These are phyloP conservation scores for Tetragnatha versicolor DNA, from an alignment of 1,140 invertebrate genomes.

Conservation along the genomic window DNA sequence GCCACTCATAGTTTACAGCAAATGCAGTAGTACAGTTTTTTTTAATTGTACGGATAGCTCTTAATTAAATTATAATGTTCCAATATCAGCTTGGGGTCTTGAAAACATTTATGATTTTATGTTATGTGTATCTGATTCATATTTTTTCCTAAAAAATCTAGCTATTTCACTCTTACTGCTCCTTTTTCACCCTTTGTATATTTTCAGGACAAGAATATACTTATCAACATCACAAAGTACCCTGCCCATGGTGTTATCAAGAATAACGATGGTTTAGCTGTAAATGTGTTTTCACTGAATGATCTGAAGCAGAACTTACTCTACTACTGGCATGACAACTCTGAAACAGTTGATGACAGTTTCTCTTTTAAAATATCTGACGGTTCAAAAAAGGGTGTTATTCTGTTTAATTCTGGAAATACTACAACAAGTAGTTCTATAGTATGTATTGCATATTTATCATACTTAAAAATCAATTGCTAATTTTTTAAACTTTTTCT, in stretches of 20 bases:
- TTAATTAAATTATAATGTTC: neutral
- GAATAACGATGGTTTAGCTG: neutral
- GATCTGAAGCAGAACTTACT: constrained; percentile 59
- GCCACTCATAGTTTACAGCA: too few relatives aligned
- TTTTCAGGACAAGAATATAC: constrained; percentile 27
- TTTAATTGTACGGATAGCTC: neutral
- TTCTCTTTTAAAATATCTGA: constrained; percentile 60
- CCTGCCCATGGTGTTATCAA: constrained; percentile 3
- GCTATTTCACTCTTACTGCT: too few relatives aligned
- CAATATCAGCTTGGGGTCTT: neutral
- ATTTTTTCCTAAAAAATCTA: too few relatives aligned
- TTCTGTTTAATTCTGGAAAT: neutral
- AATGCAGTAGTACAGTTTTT: neutral
- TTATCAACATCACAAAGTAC: constrained; percentile 5
- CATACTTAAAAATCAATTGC: too few relatives aligned
- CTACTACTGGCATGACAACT: constrained; percentile 60
- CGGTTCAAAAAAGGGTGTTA: constrained; percentile 43
- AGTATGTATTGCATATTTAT: constrained; percentile 24
- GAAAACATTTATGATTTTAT: neutral
- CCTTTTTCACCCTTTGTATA: too few relatives aligned
- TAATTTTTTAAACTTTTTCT: too few relatives aligned
- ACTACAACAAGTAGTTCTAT: constrained; percentile 4
- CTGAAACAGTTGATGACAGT: constrained; percentile 52
- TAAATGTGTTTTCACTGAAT: constrained; percentile 8
- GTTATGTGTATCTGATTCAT: too few relatives aligned